phyloP scores from a whole-genome alignment of 2,113 vertebrate species.

The Terrapene triunguis region DNA sequence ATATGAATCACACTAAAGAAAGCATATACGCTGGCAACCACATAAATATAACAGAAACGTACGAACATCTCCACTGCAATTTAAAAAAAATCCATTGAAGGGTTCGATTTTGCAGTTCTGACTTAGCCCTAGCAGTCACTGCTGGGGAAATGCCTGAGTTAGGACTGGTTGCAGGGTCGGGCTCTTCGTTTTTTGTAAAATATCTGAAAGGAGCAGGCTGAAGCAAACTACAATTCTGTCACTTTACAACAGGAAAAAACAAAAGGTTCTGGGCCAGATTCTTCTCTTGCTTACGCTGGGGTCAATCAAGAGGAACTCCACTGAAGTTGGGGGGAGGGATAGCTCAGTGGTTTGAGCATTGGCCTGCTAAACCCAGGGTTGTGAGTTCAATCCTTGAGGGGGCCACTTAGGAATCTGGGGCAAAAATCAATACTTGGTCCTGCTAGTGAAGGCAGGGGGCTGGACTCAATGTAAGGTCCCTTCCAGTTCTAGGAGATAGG shows the following conservation, averaged over 20 bases:
- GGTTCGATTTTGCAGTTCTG: not conserved
- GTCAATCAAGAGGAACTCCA: not conserved
- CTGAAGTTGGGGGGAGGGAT: too few relatives aligned
- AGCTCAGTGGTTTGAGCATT: too few relatives aligned
- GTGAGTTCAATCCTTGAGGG: too few relatives aligned
- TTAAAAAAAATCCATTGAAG: not conserved
- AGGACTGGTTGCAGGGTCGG: not conserved
- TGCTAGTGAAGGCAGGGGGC: too few relatives aligned
- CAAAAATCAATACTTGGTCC: too few relatives aligned
- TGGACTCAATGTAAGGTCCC: too few relatives aligned
- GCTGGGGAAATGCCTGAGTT: not conserved
- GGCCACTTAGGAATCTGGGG: too few relatives aligned
- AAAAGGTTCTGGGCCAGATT: fast-evolving
- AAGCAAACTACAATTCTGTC: not conserved
- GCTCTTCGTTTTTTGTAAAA: fast-evolving
- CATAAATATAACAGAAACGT: fast-evolving
- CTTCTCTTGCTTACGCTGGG: not conserved
- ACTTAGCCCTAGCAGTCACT: too few relatives aligned
- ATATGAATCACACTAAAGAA: not conserved
- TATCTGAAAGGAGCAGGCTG: not conserved
- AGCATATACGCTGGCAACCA: not conserved
- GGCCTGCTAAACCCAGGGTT: too few relatives aligned
- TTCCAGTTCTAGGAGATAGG: too few relatives aligned
- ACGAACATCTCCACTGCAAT: not conserved
- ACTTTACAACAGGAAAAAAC: not conserved